Conservation (phyloP, 2,797 vertebrate genomes). For the Syndactyla subalaris region DNA sequence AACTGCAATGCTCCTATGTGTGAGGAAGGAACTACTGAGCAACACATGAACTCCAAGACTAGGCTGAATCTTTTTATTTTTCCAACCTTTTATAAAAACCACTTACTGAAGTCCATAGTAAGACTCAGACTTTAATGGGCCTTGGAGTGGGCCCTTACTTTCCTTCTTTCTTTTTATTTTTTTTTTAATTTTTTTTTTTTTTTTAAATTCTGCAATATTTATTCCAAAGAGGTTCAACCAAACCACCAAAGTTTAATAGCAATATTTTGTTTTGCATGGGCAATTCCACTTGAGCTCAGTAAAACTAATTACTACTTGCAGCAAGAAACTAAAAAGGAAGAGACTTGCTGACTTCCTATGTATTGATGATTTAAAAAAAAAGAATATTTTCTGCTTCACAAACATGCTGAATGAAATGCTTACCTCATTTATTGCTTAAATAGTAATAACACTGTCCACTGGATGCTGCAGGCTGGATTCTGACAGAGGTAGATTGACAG, state of each 20-base stretch:
- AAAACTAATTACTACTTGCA: not conserved
- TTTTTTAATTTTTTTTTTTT: not conserved
- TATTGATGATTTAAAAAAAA: slow-evolving; percentile 31
- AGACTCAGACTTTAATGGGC: not conserved
- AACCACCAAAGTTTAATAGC: not conserved
- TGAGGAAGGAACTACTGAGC: not conserved
- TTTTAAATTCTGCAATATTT: not conserved
- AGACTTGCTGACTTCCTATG: not conserved
- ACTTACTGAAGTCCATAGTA: not conserved
- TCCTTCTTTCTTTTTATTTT: not conserved
- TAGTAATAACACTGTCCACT: slow-evolving; percentile 43
- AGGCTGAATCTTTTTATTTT: not conserved
- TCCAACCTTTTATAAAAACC: not conserved
- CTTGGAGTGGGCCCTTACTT: not conserved
- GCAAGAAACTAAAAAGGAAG: not conserved
- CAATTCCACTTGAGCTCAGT: not conserved
- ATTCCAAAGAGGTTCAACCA: not conserved
- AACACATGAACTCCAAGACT: fast-evolving
- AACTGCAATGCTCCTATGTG: fast-evolving
- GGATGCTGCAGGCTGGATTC: slow-evolving; percentile 19
- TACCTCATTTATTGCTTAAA: slow-evolving; percentile 69
- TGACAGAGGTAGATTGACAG: slow-evolving; percentile 46
- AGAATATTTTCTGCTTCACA: slow-evolving; percentile 26
- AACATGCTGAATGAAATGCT: slow-evolving; percentile 53
- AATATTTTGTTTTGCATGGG: not conserved